Base-by-base conservation (phyloP, 2,888 invertebrate species). In the Stenotaenia linearis region DNA sequence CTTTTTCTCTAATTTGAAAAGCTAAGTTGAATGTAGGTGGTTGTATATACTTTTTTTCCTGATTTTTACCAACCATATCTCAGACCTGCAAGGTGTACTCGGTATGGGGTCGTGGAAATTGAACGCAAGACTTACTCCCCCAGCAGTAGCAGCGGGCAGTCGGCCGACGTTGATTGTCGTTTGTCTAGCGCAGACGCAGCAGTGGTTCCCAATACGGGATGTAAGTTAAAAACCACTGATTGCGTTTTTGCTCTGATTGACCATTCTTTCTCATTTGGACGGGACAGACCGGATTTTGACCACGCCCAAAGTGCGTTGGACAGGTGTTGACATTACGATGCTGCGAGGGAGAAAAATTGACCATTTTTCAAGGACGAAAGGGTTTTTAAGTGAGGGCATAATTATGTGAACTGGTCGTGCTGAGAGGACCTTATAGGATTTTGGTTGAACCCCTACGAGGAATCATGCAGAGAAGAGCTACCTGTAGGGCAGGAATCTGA, bases 401-500 rank as follows among this genome's bases (percentile, higher is more conserved):
- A 56, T 56, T 23, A 56, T 21, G 18, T 56, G 56, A 56, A 56
- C 21, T 56, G 21, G 56, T 56, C 56, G 56, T 56, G 56, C 56
- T 56, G 56, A 56, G 56, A 56, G 56, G 10, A 23, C 56, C 56
- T 18, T 56, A 56, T 23, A 56, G 56, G 56, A 56, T 56, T 56
- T 56, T 56, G 18, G 56, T n/a, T 23, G 56, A 56, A 56, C 56
- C 56, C 56, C 56, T 21, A 21, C 21, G 23, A 18, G 56, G 56
- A 18, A 56, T 18, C 56, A 56, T 6, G 56, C 56, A 1, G 56
- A 23, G 56, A 56, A 56, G 56, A 12, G 56, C 56, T 56, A 56
- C 56, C 56, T 56, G 56, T 56, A 56, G 56, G 56, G 56, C 56
- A 56, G 56, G 56, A 56, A 56, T 56, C 56, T 56, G 7, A 56